These are phyloP conservation scores for Zeugodacus cucurbitae DNA, from an alignment of 1,140 invertebrate genomes.

Conservation along the genomic window DNA sequence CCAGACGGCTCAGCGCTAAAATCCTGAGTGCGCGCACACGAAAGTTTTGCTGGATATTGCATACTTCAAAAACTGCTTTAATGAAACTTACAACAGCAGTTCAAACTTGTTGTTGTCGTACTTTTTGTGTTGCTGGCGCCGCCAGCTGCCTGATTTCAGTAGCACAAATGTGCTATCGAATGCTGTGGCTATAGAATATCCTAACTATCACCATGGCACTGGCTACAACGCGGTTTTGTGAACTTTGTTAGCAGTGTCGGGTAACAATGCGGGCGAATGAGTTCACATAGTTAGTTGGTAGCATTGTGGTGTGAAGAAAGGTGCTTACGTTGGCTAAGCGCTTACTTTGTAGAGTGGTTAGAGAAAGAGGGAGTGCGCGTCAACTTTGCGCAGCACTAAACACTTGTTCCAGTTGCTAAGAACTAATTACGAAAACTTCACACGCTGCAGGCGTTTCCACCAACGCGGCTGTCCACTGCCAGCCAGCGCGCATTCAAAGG, in stretches of 20 bases:
- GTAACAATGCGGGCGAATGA: neutral
- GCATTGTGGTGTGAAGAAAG: neutral
- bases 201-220: neutral
- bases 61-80: conserved; percentile 29
- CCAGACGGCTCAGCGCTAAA: neutral
- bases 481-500: neutral
- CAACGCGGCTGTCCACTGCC: neutral
- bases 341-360: neutral
- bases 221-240: neutral
- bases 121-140: neutral
- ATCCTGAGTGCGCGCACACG: neutral
- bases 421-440: conserved; percentile 23
- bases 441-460: conserved; percentile 11
- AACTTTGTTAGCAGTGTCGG: neutral
- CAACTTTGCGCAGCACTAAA: neutral
- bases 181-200: neutral
- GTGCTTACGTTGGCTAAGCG: neutral
- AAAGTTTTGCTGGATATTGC: conserved; percentile 33
- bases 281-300: neutral
- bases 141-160: neutral
- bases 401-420: conserved; percentile 24
- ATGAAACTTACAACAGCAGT: conserved; percentile 26
- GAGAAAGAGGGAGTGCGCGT: neutral
- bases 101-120: neutral
- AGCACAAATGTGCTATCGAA: neutral